Evolutionary conservation across 1,140 invertebrate species (phyloP), one percentile per base, ranked within the genome.

Genomic region (Magallana angulata): DNA sequence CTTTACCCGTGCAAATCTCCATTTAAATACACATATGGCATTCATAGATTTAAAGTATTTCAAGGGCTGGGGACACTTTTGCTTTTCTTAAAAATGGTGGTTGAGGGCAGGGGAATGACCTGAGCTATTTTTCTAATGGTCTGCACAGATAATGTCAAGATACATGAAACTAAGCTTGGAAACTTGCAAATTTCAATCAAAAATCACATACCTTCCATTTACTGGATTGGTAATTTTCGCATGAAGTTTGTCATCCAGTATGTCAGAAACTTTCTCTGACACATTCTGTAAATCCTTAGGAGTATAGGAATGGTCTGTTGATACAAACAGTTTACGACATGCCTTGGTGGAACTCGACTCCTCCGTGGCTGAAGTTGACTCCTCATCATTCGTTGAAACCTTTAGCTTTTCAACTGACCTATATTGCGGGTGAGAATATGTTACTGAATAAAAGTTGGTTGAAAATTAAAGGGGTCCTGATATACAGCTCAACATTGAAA

Each of bases 351-450:
- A 12, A 12, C 16, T 16, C 16, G 16, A 60, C 7, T 11, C 11
- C 1, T 16, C 16, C 11, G 1, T 12, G 7, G 9, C 11, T 60
- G 9, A 16, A 60, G 11, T 60, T 60, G 59, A 60, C 11, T 12
- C 59, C 16, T 11, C 59, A 16, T 16, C 36, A 36, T 36, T 36
- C 1, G 36, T 12, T 60, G 11, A 24, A 60, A 60, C 16, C 59
- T 60, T 60, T 60, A 60, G 16, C 59, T 60, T 60, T 60, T 60
- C 59, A 60, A 60, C 59, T 60, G 59, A 60, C 59, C 59, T 60
- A 4, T 60, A 60, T 60, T 36, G 36, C 36, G 1, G 36, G 36
- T 3, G 36, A 36, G 4, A 36, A 36, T 4, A 36, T 36, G 18
- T 24, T 24, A 24, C 18, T 36, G 36, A 36, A 36, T 36, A 36